Evolutionary conservation across 2,113 vertebrate genomes (phyloP).

Genomic region (Hylia prasina): DNA sequence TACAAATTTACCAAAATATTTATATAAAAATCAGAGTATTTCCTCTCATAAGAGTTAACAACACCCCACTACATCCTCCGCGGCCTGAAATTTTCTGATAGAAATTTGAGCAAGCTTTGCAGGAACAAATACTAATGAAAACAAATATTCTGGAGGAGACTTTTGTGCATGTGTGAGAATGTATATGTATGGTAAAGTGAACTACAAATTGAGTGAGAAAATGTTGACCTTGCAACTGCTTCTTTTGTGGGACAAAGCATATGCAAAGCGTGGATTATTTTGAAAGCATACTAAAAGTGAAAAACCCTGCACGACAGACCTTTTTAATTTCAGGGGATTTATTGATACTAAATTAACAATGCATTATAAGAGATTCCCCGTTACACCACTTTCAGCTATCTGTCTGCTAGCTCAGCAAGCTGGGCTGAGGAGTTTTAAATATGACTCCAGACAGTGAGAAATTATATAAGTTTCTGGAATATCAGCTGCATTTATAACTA

Average conservation of each 20-base stretch:
- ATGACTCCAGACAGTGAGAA: background rate
- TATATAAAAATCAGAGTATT: background rate
- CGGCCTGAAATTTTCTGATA: background rate
- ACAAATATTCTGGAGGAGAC: background rate
- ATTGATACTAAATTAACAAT: background rate
- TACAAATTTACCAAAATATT: background rate
- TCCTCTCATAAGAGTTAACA: background rate
- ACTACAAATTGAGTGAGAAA: background rate
- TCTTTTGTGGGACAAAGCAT: background rate
- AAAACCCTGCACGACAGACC: accelerated
- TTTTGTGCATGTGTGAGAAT: background rate
- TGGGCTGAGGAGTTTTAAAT: background rate
- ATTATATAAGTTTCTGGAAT: background rate
- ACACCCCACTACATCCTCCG: background rate
- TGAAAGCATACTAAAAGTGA: background rate
- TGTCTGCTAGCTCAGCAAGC: background rate
- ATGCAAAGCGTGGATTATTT: background rate
- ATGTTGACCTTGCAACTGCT: background rate
- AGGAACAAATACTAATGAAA: background rate
- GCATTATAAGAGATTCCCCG: background rate
- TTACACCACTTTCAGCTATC: background rate
- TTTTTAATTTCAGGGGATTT: background rate
- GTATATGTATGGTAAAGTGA: background rate
- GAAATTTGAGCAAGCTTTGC: background rate
- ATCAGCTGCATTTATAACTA: background rate